Conservation (phyloP, 2,888 invertebrate genomes). For the Sinhomidia bicolor region DNA sequence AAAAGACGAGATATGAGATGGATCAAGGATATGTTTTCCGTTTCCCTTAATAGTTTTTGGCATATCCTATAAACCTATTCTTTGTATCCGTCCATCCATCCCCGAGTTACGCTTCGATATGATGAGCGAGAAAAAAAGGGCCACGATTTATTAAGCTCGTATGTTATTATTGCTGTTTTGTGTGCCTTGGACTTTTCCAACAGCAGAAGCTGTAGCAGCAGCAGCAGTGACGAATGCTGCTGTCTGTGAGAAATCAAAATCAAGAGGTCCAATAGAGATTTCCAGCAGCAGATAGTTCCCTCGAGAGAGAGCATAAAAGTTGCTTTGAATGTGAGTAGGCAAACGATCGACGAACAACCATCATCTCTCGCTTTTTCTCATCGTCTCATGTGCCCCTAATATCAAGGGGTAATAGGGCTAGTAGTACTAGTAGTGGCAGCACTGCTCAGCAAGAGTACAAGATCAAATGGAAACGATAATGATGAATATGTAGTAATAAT, state of each 20-base stretch:
- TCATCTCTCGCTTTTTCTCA: not conserved
- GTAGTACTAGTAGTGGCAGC: not conserved
- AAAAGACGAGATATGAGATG: conserved; percentile 21
- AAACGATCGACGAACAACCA: not conserved
- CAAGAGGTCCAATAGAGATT: conserved; percentile 17
- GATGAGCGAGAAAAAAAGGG: not conserved
- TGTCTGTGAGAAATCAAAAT: conserved; percentile 21
- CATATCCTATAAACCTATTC: conserved; percentile 53
- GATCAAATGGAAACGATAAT: conserved; percentile 18
- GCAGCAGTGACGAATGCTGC: not conserved
- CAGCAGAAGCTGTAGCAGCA: not conserved
- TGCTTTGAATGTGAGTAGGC: not conserved
- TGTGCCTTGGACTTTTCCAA: no score
- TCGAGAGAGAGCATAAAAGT: conserved; percentile 9
- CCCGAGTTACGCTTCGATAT: conserved; percentile 15
- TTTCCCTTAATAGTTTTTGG: conserved; percentile 66
- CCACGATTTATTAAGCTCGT: not conserved
- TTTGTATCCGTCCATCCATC: conserved; percentile 6
- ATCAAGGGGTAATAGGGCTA: conserved; percentile 47
- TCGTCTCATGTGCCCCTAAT: conserved; percentile 25
- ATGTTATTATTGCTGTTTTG: not conserved
- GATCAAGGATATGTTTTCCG: conserved; percentile 56
- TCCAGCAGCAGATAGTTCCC: conserved; percentile 53
- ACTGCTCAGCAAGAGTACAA: no score
- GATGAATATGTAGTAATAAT: not conserved